Evolutionary conservation across 2,888 invertebrate species (phyloP).

Genomic region (Allolobophora icterica): DNA sequence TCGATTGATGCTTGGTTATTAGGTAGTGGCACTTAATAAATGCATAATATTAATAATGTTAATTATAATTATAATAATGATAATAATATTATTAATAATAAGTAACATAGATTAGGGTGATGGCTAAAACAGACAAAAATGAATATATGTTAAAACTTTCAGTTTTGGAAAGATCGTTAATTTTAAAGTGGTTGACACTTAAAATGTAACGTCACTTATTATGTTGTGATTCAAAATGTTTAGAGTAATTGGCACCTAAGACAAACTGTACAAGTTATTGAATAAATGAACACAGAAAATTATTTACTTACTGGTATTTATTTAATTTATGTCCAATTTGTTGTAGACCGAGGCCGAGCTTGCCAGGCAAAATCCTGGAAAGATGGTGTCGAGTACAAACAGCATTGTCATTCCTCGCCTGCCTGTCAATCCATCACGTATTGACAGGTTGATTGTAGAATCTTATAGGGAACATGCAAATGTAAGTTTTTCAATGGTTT

Average conservation of each 20-base stretch:
- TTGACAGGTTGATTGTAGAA: constrained; percentile 80
- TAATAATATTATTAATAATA: too few species aligned
- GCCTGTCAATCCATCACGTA: constrained; percentile 78
- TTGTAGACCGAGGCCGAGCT: constrained; percentile 75
- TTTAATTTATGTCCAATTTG: constrained; percentile 35
- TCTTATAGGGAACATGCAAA: constrained; percentile 78
- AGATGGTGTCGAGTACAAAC: constrained; percentile 81
- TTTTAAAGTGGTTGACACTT: not conserved
- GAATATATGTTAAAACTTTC: too few species aligned
- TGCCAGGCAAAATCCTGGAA: constrained; percentile 79
- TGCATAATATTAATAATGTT: too few species aligned
- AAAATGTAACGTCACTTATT: not conserved
- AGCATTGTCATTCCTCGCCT: constrained; percentile 77
- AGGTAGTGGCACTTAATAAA: too few species aligned
- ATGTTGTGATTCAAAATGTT: not conserved
- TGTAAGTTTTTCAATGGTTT: constrained; percentile 61
- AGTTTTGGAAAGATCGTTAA: not conserved
- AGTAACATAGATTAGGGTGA: too few species aligned
- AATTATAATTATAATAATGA: too few species aligned
- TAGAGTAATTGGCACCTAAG: not conserved
- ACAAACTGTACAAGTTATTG: not conserved
- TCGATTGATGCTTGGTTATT: too few species aligned
- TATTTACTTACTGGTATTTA: not conserved
- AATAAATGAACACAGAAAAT: too few species aligned
- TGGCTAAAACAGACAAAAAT: too few species aligned